A percentile compares a stretch with the other conserved stretches of the same genome.
phyloP scores from a whole-genome alignment of 2,888 invertebrate species.

The Parnassius smintheus region DNA sequence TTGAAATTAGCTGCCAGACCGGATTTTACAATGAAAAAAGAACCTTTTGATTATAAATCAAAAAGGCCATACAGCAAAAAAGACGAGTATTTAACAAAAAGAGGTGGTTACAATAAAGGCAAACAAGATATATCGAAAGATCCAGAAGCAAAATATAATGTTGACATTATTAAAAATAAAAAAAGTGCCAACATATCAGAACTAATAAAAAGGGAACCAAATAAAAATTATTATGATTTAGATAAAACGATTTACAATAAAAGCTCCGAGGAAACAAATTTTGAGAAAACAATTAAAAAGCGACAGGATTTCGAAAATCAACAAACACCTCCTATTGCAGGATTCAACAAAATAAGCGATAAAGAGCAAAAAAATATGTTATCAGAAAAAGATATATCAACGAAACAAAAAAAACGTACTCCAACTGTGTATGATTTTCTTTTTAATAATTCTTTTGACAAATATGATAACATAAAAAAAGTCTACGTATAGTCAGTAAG shows the following conservation, averaged over 20 bases:
- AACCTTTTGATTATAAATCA: slow-evolving; percentile 25
- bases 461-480: slow-evolving; percentile 33
- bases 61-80: slow-evolving; percentile 23
- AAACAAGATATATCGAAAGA: slow-evolving; percentile 13
- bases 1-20: slow-evolving; percentile 10
- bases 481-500: slow-evolving; percentile 37
- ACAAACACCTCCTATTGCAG: background rate
- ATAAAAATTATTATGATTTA: slow-evolving; percentile 14
- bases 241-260: slow-evolving; percentile 6
- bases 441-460: slow-evolving; percentile 31
- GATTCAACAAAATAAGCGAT: background rate
- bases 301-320: background rate
- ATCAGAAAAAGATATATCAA: slow-evolving; percentile 20
- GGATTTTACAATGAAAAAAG: slow-evolving; percentile 18
- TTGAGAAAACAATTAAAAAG: slow-evolving; percentile 2
- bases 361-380: slow-evolving; percentile 5
- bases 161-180: background rate
- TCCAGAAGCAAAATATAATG: slow-evolving; percentile 1
- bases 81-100: slow-evolving; percentile 17
- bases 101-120: slow-evolving; percentile 16
- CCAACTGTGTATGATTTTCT: slow-evolving; percentile 40
- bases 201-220: slow-evolving; percentile 17
- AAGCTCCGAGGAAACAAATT: slow-evolving; percentile 4
- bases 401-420: slow-evolving; percentile 27
- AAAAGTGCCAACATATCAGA: slow-evolving; percentile 5